A percentile compares a stretch with the other conserved stretches of the same genome.
Conservation (phyloP, 2,888 invertebrate species). For the Heliconius sara region DNA sequence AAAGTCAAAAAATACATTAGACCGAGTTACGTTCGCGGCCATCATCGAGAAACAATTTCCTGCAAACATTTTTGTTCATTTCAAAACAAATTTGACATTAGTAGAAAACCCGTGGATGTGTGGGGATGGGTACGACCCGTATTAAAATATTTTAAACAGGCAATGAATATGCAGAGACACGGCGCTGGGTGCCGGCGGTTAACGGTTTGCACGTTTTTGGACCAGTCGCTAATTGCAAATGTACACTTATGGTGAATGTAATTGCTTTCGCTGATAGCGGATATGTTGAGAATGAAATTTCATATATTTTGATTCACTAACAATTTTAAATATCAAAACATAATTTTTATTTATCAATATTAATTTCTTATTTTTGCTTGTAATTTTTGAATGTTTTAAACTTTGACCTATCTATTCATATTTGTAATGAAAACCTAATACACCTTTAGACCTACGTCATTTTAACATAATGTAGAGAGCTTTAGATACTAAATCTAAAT, state of each 20-base stretch:
- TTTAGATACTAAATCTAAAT: too few species aligned
- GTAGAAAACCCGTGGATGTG: constrained; percentile 72
- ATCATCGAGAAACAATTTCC: constrained; percentile 46
- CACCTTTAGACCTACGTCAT: too few species aligned
- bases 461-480: too few species aligned
- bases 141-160: constrained; percentile 84
- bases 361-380: too few species aligned
- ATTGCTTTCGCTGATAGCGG: constrained; percentile 78
- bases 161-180: constrained; percentile 84
- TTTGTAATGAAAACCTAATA: too few species aligned
- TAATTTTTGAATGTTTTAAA: too few species aligned
- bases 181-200: constrained; percentile 74
- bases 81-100: constrained; percentile 73
- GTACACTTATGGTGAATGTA: constrained; percentile 81
- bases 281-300: constrained; percentile 67
- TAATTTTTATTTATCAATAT: too few species aligned
- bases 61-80: constrained; percentile 50
- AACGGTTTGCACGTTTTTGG: constrained; percentile 84
- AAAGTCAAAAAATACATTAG: constrained; percentile 8
- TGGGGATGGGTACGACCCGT: constrained; percentile 65
- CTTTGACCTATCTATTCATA: too few species aligned
- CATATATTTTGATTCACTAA: too few species aligned
- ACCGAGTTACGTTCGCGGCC: not conserved
- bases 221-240: constrained; percentile 82
- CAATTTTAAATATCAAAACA: too few species aligned